Base-by-base conservation (phyloP, 2,113 vertebrate species). In the Oreochromis niloticus region DNA sequence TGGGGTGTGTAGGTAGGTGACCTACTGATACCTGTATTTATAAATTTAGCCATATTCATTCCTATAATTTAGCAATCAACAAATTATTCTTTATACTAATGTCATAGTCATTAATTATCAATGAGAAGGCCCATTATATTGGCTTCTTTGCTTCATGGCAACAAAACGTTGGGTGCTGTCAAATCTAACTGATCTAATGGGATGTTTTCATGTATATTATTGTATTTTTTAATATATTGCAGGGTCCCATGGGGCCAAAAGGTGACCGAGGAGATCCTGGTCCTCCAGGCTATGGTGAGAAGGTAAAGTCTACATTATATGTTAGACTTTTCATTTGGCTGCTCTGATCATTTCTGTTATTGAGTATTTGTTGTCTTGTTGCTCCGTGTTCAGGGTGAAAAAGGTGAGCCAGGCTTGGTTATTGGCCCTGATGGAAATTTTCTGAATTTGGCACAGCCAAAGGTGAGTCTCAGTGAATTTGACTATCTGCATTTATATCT, bases 171-270 rank as follows among this genome's bases (percentile, higher is more conserved):
- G 41, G 14, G 22, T 34, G 43, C 0, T 43, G 27, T 52, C 17
- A 63, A 56, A 80, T 41, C 8, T 56, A 32, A 50, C 43, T 34
- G 17, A 13, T 9, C 17, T 50, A n/a, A 14, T 73, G 9, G 16
- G 7, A 14, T 27, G 14, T 73, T 16, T 73, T 24, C 46, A 7
- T 71, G 6, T n/a, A 50, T 63, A 27, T 78, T 22, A 1, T 2
- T 66, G 2, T n/a, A 66, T 13, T 63, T 16, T 84, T 54, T 59
- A 24, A 71, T 16, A 12, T 82, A 66, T 7, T 71, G 17, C 83
- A 97, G 96, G 96, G 96, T 56, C 96, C 96, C 1, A 71, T 93
- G 30, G 96, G 96, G 87, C 96, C 96, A 10, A 97, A 96, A 73
- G 96, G 96, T 36, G 96, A 96, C 36, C 86, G 55, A 80, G 96